phyloP scores from a whole-genome alignment of 2,797 vertebrate genomes.

The Carduelis carduelis region DNA sequence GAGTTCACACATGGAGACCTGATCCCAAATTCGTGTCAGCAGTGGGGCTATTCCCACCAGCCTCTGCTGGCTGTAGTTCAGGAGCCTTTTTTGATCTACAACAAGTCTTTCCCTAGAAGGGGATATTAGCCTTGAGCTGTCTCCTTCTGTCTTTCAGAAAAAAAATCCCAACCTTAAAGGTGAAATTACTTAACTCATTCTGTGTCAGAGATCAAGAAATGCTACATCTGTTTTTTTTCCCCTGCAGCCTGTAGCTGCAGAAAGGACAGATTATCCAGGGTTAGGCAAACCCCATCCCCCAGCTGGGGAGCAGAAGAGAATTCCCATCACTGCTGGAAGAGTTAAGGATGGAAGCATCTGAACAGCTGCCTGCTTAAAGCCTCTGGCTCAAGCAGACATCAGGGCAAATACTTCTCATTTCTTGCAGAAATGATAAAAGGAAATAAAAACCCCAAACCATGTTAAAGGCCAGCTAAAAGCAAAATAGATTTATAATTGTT shows the following conservation, averaged over 20 bases:
- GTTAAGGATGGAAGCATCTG: neutral
- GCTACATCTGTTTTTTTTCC: neutral
- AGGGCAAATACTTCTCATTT: neutral
- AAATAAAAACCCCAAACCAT: neutral
- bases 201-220: neutral
- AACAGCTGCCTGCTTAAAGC: neutral
- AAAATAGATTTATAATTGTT: neutral
- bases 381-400: neutral
- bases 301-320: neutral
- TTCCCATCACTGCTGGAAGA: neutral
- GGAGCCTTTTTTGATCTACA: neutral
- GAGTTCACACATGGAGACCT: fast-evolving
- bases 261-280: neutral
- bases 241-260: neutral
- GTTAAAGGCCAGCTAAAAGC: neutral
- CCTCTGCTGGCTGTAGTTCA: neutral
- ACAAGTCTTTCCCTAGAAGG: neutral
- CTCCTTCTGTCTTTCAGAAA: neutral
- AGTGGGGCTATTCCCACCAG: neutral
- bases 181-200: neutral
- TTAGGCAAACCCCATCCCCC: neutral
- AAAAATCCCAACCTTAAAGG: neutral
- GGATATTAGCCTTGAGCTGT: neutral
- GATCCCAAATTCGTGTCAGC: neutral
- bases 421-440: neutral